phyloP scores from a whole-genome alignment of 2,888 invertebrate species.

The Ceraclea dissimilis region DNA sequence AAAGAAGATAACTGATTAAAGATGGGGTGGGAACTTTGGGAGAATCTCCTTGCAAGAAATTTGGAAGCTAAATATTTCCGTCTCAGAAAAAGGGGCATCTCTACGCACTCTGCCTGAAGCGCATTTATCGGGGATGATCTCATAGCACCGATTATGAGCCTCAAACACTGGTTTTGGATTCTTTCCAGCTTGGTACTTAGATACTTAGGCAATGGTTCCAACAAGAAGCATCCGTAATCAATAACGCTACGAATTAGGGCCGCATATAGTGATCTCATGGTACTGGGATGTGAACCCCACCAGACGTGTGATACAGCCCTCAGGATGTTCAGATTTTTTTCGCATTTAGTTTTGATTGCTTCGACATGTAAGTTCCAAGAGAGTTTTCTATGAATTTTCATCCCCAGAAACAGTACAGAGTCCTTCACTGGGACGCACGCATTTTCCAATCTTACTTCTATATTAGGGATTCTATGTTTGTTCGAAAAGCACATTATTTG shows the following conservation, averaged over 20 bases:
- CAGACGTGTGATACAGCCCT: neutral
- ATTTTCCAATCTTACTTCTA: neutral
- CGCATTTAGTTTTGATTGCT: neutral
- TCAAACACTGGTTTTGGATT: neutral
- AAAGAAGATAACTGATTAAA: neutral
- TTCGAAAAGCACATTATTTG: neutral
- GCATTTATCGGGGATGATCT: neutral
- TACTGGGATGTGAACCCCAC: neutral
- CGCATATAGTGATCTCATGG: neutral
- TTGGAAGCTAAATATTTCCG: neutral
- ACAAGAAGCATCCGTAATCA: neutral
- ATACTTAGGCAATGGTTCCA: neutral
- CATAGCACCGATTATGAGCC: neutral
- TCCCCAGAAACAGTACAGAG: neutral
- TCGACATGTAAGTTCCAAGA: neutral
- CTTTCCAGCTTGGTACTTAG: neutral
- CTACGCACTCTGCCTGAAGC: slow-evolving; percentile 1
- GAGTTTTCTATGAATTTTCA: neutral
- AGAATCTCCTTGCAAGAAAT: neutral
- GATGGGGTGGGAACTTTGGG: neutral
- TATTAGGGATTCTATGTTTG: neutral
- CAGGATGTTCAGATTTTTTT: neutral
- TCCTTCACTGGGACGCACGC: neutral
- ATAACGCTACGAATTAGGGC: neutral
- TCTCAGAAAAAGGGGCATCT: neutral